Base-by-base conservation (phyloP, 2,113 vertebrate species). In the Bubo bubo region DNA sequence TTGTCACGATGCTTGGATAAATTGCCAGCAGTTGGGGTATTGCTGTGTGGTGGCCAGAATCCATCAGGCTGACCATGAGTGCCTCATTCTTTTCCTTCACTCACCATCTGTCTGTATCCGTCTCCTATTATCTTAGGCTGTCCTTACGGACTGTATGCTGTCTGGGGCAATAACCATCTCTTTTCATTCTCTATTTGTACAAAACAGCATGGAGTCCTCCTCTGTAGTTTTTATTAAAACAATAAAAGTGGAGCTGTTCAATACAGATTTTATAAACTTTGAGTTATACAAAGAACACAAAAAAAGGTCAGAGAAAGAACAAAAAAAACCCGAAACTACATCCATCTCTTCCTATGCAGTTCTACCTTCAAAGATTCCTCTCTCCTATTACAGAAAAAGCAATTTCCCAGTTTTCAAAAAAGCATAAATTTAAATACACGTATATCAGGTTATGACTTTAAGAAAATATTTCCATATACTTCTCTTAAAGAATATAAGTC, bases 61-160 rank as follows among this genome's bases (percentile, higher is more conserved):
- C 82, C 85, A 73, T 17, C 67, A 90, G 58, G 59, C 81, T 92
- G 88, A 94, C 92, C 88, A 83, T 58, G 45, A 92, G 28, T 9
- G 55, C 67, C 55, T 88, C 59, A 37, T 71, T 91, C 90, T 87
- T 87, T 66, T 56, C 86, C 59, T 84, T 80, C 74, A 77, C 62
- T 91, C 92, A 64, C 92, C 90, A 95, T 91, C 92, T 96, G 91
- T 35, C 77, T 88, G 84, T 18, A 63, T 71, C 79, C 37, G n/a
- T 53, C 68, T 93, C 77, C 87, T 34, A 39, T 62, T 67, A 89
- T 80, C 27, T 59, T 17, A 76, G 35, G 2, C 49, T 20, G 67
- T 58, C 66, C 60, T 88, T 41, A 87, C 0, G 0, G 70, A 63
- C 66, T 58, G 39, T 18, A n/a, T 9, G 43, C 60, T 71, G 39